Conservation (phyloP, 2,797 vertebrate species). For the Nothura maculosa region DNA sequence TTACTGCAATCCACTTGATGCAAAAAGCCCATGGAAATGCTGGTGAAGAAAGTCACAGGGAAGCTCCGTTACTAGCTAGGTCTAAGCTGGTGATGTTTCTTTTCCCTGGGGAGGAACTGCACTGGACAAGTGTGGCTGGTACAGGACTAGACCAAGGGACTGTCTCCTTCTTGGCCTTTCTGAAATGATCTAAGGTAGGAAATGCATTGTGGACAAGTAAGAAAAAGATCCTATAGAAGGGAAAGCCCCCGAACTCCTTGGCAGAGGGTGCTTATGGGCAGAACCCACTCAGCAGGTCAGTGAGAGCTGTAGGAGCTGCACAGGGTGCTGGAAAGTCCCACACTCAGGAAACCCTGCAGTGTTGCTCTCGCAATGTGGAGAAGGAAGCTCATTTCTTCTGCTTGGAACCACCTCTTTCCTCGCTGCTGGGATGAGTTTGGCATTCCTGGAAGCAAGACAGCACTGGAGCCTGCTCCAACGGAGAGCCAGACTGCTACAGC, state of each 20-base stretch:
- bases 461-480: not conserved
- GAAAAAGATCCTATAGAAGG: not conserved
- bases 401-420: not conserved
- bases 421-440: not conserved
- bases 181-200: not conserved
- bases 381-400: not conserved
- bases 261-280: not conserved
- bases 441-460: not conserved
- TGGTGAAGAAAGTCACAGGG: not conserved
- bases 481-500: not conserved
- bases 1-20: conserved; percentile 62
- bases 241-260: not conserved
- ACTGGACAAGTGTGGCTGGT: not conserved
- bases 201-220: not conserved
- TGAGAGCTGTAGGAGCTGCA: not conserved
- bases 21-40: not conserved
- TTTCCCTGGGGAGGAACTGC: not conserved
- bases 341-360: not conserved
- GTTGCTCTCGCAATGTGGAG: not conserved
- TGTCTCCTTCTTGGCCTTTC: not conserved
- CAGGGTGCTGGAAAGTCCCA: not conserved
- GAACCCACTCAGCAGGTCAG: not conserved
- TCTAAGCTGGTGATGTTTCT: conserved; percentile 14
- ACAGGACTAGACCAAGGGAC: not conserved
- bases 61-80: conserved; percentile 29